Percentiles rank a stretch among this genome's conserved stretches.
Conservation (phyloP, 2,888 invertebrate species). For the Papilio gigon region DNA sequence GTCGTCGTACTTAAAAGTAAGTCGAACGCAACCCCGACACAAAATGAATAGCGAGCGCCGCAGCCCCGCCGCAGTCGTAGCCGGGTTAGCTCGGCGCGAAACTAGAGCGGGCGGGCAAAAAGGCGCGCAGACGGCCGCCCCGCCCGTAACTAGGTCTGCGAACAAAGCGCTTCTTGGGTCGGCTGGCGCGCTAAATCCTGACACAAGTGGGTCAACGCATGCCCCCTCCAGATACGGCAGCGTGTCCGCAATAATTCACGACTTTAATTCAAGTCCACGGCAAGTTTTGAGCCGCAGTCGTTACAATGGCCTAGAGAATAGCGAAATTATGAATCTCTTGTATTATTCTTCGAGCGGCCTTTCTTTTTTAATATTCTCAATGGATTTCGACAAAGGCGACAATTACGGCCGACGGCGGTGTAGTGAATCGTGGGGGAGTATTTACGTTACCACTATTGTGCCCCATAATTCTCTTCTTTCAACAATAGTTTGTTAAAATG, state of each 20-base stretch:
- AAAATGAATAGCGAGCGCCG: slow-evolving; percentile 2
- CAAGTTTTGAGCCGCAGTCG: slow-evolving; percentile 29
- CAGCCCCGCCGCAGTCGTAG: slow-evolving; percentile 12
- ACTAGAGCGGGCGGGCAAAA: slow-evolving; percentile 41
- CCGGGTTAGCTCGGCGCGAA: slow-evolving; percentile 24
- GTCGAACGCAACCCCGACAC: slow-evolving; percentile 12
- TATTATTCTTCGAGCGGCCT: slow-evolving; percentile 15
- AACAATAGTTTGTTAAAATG: slow-evolving; percentile 22
- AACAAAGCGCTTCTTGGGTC: slow-evolving; percentile 48
- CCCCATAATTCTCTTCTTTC: slow-evolving; percentile 16
- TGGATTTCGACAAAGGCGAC: slow-evolving; percentile 36
- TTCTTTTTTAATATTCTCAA: slow-evolving; percentile 32
- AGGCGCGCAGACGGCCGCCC: slow-evolving; percentile 41
- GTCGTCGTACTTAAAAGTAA: slow-evolving; percentile 11
- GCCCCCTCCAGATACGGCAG: slow-evolving; percentile 45
- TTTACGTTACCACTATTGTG: slow-evolving; percentile 35
- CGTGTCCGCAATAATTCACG: slow-evolving; percentile 36
- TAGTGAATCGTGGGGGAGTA: slow-evolving; percentile 18
- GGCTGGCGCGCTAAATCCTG: slow-evolving; percentile 47
- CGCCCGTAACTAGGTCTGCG: slow-evolving; percentile 49
- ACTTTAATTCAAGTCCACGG: slow-evolving; percentile 34
- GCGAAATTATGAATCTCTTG: slow-evolving; percentile 32
- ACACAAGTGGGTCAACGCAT: slow-evolving; percentile 52
- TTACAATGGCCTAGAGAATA: slow-evolving; percentile 35
- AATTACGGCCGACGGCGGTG: slow-evolving; percentile 26